These are phyloP conservation scores for Mohoua ochrocephala DNA, from an alignment of 2,113 vertebrate species.

Conservation along the genomic window DNA sequence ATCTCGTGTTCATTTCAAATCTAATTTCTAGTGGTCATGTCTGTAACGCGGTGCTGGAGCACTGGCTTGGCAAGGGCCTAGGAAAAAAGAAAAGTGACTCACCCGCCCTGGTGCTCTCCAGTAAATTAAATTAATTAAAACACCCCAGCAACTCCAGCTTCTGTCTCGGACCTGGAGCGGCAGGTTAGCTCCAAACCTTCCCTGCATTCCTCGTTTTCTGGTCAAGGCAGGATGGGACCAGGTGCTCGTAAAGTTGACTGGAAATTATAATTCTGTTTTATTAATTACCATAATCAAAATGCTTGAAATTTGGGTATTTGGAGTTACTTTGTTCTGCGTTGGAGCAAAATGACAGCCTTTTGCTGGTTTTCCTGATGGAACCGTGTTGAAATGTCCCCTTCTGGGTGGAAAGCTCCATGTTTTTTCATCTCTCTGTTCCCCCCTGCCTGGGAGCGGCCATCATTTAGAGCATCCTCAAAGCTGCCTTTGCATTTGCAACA, in stretches of 20 bases:
- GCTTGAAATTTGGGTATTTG: background rate
- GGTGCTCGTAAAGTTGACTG: background rate
- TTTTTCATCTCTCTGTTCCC: background rate
- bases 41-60: background rate
- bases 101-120: background rate
- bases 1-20: background rate
- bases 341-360: background rate
- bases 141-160: background rate
- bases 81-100: background rate
- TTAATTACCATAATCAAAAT: background rate
- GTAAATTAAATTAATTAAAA: conserved; percentile 22
- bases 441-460: background rate
- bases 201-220: background rate
- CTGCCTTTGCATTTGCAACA: background rate
- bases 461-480: background rate
- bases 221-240: background rate
- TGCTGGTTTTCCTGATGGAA: background rate
- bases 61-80: background rate
- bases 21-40: background rate
- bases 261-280: background rate
- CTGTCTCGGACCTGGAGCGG: background rate
- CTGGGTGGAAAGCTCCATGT: background rate
- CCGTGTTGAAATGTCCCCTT: background rate
- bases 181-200: background rate
- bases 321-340: background rate